These are phyloP conservation scores for Saguinus midas DNA, from an alignment of 2,113 vertebrate species.

Conservation along the genomic window DNA sequence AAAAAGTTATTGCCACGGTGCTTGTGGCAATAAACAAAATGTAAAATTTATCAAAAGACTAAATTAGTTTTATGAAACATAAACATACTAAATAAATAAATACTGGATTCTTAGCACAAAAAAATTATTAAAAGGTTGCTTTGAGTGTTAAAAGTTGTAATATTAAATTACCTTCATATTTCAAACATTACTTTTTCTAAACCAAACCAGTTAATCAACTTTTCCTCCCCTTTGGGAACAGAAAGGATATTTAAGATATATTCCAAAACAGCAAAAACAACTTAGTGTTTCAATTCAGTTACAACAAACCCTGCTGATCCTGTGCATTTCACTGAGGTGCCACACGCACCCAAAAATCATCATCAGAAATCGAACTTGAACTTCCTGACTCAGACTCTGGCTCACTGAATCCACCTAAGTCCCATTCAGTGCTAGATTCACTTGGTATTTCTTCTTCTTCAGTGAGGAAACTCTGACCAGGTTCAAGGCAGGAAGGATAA, in stretches of 20 bases:
- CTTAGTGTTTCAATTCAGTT: not conserved
- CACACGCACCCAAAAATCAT: constrained; percentile 79
- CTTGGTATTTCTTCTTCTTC: constrained; percentile 89
- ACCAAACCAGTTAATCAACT: not conserved
- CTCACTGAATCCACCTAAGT: constrained; percentile 88
- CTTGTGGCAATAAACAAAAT: constrained; percentile 39
- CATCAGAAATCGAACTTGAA: constrained; percentile 88
- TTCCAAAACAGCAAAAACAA: constrained; percentile 46
- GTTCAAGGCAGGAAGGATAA: constrained; percentile 86
- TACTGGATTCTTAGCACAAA: constrained; percentile 50
- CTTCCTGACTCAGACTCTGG: constrained; percentile 88
- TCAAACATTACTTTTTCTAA: constrained; percentile 40
- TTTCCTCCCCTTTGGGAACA: not conserved
- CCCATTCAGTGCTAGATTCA: constrained; percentile 91
- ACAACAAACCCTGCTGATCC: constrained; percentile 42
- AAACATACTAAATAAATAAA: constrained; percentile 33
- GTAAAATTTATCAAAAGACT: constrained; percentile 20
- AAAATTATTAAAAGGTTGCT: constrained; percentile 61
- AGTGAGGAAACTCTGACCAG: constrained; percentile 86
- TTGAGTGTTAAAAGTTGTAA: constrained; percentile 16
- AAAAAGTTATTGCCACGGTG: constrained; percentile 3
- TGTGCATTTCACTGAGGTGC: constrained; percentile 43
- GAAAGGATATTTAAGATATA: constrained; percentile 21
- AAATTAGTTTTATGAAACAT: constrained; percentile 21
- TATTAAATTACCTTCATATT: constrained; percentile 40